A percentile compares a stretch with the other conserved stretches of the same genome.
phyloP scores from a whole-genome alignment of 2,113 vertebrate species.

The Oostethus manadensis region DNA sequence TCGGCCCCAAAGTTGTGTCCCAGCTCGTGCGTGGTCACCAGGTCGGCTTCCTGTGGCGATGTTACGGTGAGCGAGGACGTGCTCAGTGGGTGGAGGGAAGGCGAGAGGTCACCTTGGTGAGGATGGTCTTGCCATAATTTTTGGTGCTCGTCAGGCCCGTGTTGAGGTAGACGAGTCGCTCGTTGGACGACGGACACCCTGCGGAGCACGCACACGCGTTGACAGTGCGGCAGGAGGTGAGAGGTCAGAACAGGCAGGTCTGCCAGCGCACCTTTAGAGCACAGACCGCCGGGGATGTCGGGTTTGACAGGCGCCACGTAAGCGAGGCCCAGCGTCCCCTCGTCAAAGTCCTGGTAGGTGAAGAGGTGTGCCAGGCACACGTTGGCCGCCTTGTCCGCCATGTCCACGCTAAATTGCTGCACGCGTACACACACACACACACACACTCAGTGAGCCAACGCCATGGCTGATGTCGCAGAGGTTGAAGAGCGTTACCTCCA shows the following conservation, averaged over 20 bases:
- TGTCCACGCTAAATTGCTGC: conserved; percentile 94
- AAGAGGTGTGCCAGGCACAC: conserved; percentile 96
- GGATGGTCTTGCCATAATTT: conserved; percentile 98
- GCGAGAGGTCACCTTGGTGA: conserved; percentile 82
- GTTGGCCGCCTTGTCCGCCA: conserved; percentile 84
- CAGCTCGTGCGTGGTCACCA: conserved; percentile 93
- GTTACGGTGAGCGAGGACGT: too few relatives aligned
- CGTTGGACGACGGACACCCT: conserved; percentile 73
- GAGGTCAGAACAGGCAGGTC: neutral
- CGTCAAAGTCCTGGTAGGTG: conserved; percentile 96
- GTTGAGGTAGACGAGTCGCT: conserved; percentile 84
- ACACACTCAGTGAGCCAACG: neutral
- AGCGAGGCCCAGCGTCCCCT: conserved; percentile 91
- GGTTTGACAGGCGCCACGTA: conserved; percentile 86
- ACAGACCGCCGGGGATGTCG: conserved; percentile 88
- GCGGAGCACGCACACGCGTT: conserved; percentile 13
- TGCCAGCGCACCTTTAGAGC: conserved; percentile 76
- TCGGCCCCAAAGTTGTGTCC: conserved; percentile 97
- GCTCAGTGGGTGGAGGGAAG: neutral
- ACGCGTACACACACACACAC: conserved; percentile 1
- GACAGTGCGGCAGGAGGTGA: neutral
- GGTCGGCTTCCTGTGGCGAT: conserved; percentile 83
- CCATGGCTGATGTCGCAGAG: neutral
- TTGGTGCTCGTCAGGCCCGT: conserved; percentile 96
- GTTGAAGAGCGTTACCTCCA: conserved; percentile 76